Percentiles rank a stretch among this genome's conserved stretches.
Conservation (phyloP, 2,797 vertebrate species). For the Hylomyscus alleni region DNA sequence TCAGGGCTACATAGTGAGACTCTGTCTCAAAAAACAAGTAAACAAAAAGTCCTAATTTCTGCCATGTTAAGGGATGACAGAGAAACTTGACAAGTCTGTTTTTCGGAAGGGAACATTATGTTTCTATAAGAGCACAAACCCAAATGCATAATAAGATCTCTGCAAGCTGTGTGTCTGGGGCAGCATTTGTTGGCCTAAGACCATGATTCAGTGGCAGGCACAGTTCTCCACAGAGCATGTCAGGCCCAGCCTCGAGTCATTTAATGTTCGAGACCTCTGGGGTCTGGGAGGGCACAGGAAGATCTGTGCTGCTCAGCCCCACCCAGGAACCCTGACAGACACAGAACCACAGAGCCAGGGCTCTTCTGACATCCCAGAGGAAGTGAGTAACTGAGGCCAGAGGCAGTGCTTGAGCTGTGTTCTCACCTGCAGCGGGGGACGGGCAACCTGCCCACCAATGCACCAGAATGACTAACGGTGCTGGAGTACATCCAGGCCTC, state of each 20-base stretch:
- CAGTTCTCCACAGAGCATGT: neutral
- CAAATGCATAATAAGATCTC: neutral
- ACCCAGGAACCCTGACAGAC: neutral
- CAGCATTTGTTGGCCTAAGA: neutral
- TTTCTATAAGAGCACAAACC: neutral
- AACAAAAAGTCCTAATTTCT: neutral
- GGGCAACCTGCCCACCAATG: neutral
- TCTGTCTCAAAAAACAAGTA: neutral
- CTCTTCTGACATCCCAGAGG: neutral
- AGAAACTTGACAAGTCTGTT: neutral
- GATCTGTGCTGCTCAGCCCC: neutral
- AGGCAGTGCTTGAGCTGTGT: neutral
- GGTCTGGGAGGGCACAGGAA: neutral
- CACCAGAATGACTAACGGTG: neutral
- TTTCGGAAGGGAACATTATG: neutral
- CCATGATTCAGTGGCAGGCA: too few species aligned
- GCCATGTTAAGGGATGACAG: neutral
- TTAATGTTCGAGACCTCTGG: neutral
- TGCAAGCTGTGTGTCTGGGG: too few species aligned
- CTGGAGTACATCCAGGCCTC: slow-evolving; percentile 44
- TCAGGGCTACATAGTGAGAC: neutral
- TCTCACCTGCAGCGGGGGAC: neutral
- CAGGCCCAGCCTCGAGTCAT: neutral
- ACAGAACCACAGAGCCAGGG: fast-evolving
- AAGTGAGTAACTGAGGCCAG: slow-evolving; percentile 29